A percentile compares a stretch with the other conserved stretches of the same genome.
Evolutionary conservation across 1,140 invertebrate genomes (phyloP).

Genomic region (Drosophila grimshawi): DNA sequence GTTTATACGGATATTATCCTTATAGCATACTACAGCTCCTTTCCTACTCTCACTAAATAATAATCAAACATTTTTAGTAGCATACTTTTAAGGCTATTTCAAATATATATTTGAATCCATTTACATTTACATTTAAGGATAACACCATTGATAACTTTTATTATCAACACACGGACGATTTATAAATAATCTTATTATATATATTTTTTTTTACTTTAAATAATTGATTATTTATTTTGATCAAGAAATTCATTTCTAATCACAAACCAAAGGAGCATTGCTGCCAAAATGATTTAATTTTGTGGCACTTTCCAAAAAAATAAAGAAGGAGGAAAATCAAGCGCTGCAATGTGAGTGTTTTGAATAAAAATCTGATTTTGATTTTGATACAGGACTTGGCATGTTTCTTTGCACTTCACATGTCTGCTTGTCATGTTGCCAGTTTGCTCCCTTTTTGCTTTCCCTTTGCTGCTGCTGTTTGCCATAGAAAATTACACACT

Average conservation of each 20-base stretch:
- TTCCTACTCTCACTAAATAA: too few relatives aligned
- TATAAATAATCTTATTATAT: neutral
- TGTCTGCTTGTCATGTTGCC: constrained; percentile 8
- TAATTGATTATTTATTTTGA: neutral
- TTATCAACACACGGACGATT: too few relatives aligned
- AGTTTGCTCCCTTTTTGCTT: constrained; percentile 30
- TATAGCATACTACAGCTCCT: neutral
- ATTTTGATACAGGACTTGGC: constrained; percentile 30
- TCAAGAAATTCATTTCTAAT: too few relatives aligned
- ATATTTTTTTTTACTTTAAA: too few relatives aligned
- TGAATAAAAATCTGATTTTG: constrained; percentile 51
- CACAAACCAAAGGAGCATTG: neutral
- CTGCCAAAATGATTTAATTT: constrained; percentile 30
- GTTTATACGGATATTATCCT: too few relatives aligned
- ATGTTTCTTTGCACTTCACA: constrained; percentile 52
- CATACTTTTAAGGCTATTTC: constrained; percentile 11
- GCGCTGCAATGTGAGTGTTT: constrained; percentile 48
- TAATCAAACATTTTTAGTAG: neutral
- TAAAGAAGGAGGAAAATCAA: neutral
- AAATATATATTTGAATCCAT: neutral
- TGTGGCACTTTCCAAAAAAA: constrained; percentile 47
- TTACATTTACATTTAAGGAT: neutral
- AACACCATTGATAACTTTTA: too few relatives aligned
- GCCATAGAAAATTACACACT: constrained; percentile 79
- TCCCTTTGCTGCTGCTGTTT: constrained; percentile 51